phyloP scores from a whole-genome alignment of 2,888 invertebrate genomes.

The Chrysodeixis includens region DNA sequence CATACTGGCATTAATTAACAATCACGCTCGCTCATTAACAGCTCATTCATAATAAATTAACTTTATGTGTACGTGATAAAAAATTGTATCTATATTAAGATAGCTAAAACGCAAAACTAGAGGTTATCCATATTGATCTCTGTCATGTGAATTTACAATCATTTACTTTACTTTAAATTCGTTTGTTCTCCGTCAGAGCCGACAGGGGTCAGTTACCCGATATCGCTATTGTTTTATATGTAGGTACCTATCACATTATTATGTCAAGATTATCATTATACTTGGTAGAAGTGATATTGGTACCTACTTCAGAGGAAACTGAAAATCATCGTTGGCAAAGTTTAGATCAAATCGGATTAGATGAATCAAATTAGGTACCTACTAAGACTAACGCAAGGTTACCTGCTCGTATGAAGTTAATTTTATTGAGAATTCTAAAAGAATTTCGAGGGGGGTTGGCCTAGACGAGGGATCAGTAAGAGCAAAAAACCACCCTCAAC shows the following conservation, averaged over 20 bases:
- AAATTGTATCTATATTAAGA: constrained; percentile 25
- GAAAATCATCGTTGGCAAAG: no score
- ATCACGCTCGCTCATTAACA: constrained; percentile 9
- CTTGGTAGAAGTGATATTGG: no score
- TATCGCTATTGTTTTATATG: constrained; percentile 43
- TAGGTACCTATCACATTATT: constrained; percentile 2
- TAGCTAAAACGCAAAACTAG: constrained; percentile 47
- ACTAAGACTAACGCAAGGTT: no score
- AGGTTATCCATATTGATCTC: constrained; percentile 52
- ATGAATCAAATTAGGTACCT: no score
- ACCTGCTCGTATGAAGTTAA: no score
- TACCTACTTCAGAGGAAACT: no score
- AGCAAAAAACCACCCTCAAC: no score
- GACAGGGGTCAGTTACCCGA: constrained; percentile 60
- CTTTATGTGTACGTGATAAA: constrained; percentile 25
- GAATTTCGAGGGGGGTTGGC: no score
- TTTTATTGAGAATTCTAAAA: no score
- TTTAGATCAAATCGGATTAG: no score
- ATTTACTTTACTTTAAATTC: constrained; percentile 56
- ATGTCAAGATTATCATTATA: neutral
- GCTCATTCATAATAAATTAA: constrained; percentile 34
- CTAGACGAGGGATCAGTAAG: no score
- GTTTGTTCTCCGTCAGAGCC: constrained; percentile 56
- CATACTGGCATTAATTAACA: constrained; percentile 5
- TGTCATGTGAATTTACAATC: constrained; percentile 17